Conservation (phyloP, 2,888 invertebrate genomes). For the Ectemnius lituratus region DNA sequence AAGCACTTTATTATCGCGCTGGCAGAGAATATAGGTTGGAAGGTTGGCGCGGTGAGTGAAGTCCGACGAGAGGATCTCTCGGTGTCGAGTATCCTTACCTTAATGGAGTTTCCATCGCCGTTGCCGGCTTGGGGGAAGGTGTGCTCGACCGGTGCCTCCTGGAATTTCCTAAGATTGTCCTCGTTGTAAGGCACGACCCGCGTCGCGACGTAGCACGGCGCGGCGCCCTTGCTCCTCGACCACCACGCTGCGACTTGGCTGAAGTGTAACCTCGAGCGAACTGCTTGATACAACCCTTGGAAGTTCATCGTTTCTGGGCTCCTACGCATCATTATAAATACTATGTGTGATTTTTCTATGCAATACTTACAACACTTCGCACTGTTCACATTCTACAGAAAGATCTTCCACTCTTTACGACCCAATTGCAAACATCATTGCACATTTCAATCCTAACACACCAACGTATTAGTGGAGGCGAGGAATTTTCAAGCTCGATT, state of each 20-base stretch:
- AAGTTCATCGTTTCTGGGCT: slow-evolving; percentile 75
- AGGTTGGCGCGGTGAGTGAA: neutral
- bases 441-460: too few species aligned
- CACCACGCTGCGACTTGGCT: slow-evolving; percentile 98
- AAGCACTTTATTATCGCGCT: neutral
- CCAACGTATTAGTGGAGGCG: too few species aligned
- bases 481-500: too few species aligned
- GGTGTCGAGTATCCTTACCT: slow-evolving; percentile 69
- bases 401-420: too few species aligned
- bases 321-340: slow-evolving; percentile 51
- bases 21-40: neutral
- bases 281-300: slow-evolving; percentile 92
- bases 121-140: slow-evolving; percentile 86
- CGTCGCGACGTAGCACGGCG: slow-evolving; percentile 78
- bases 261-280: slow-evolving; percentile 96
- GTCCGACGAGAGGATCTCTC: neutral
- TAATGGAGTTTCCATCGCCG: slow-evolving; percentile 82
- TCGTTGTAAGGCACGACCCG: slow-evolving; percentile 69
- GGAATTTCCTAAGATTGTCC: slow-evolving; percentile 74
- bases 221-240: slow-evolving; percentile 77
- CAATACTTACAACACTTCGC: too few species aligned
- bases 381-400: too few species aligned
- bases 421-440: too few species aligned
- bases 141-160: slow-evolving; percentile 82
- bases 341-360: neutral